phyloP scores from a whole-genome alignment of 2,113 vertebrate species.

The Colinus virginianus region DNA sequence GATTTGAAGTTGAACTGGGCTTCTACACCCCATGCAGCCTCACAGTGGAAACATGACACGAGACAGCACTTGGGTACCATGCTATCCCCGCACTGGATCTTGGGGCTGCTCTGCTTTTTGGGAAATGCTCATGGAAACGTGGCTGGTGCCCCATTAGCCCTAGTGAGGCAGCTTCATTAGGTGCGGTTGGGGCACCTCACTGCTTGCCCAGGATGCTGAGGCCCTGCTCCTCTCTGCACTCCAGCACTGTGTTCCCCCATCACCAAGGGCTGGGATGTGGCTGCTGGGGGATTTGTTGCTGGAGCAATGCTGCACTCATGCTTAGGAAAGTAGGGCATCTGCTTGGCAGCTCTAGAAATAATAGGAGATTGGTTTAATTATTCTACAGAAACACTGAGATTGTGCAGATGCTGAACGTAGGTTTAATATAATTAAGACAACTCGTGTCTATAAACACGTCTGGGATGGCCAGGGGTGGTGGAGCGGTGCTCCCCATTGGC shows the following conservation, averaged over 20 bases:
- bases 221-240: too few species aligned
- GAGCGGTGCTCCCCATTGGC: background rate
- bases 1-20: background rate
- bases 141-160: background rate
- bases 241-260: too few species aligned
- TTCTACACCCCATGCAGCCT: background rate
- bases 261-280: background rate
- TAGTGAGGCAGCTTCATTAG: background rate
- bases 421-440: conserved; percentile 63
- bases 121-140: background rate
- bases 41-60: background rate
- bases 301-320: background rate
- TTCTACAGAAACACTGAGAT: conserved; percentile 37
- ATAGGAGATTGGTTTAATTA: conserved; percentile 62
- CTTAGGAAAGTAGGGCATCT: conserved; percentile 24
- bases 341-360: conserved; percentile 12
- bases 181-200: background rate
- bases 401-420: conserved; percentile 40
- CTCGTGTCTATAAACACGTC: conserved; percentile 31
- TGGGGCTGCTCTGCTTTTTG: background rate
- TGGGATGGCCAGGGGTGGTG: background rate
- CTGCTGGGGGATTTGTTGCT: background rate
- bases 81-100: too few species aligned
- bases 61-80: background rate
- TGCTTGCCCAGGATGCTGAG: too few species aligned